Evolutionary conservation across 2,113 vertebrate species (phyloP), one percentile per base, ranked within the genome.

Genomic region (Phocoena sinus): DNA sequence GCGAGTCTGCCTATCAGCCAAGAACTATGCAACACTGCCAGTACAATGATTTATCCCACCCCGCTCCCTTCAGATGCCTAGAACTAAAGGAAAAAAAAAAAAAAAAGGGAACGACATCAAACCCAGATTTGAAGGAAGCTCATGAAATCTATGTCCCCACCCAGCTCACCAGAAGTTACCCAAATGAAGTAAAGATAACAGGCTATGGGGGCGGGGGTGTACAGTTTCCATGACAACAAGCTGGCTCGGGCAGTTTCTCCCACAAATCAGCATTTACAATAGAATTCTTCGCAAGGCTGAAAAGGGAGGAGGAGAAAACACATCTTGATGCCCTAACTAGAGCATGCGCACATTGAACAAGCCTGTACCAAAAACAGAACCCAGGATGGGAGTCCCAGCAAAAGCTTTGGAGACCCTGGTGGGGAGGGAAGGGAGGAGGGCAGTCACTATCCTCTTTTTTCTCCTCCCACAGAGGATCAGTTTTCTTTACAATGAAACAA

Each of bases 231-330:
- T 95, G 98, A 89, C 98, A 97, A 98, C 93, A 56, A 92, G 93
- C 94, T 88, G 50, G 63, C 96, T 91, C 18, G 0, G 47, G 86
- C 86, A 85, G 89, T 90, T 94, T 95, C 93, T 95, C 89, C 89
- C 71, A 97, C 95, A 96, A 97, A 90, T 71, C 95, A 84, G 38
- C 93, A 96, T 73, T 70, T 62, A 84, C 98, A 97, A 94, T 47
- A 97, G 96, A 97, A 98, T 98, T 98, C 97, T 98, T 98, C 89
- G 82, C 86, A 98, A 92, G 97, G 95, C 95, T 98, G 96, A 56
- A 58, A 94, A 97, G 73, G 93, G 94, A 97, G 93, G 92, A 96
- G 95, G 87, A 88, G 80, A 94, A 94, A 87, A 85, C 67, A 65
- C 84, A n/a, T 95, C 65, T 62, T 20, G 56, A 26, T 88, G 89